phyloP scores from a whole-genome alignment of 2,113 vertebrate species.

The Trematocara stigmaticum region DNA sequence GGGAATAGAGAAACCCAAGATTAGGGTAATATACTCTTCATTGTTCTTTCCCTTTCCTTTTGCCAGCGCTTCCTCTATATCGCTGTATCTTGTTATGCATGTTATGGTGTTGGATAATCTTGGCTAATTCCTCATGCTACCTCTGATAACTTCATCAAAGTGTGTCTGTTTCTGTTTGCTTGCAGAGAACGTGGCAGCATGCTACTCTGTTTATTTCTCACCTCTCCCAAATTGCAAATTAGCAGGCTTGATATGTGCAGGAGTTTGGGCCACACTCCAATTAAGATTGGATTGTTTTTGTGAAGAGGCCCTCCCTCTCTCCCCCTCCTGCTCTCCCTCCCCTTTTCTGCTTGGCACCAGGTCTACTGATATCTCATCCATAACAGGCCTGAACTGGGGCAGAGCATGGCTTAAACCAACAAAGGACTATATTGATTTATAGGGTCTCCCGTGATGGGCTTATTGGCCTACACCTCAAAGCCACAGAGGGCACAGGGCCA shows the following conservation, averaged over 20 bases:
- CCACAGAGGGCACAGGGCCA: conserved; percentile 50
- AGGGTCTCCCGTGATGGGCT: conserved; percentile 59
- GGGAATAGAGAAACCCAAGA: conserved; percentile 41
- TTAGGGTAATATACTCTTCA: conserved; percentile 54
- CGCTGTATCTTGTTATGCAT: conserved; percentile 41
- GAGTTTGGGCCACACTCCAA: conserved; percentile 44
- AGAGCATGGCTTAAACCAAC: conserved; percentile 60
- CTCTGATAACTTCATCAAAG: conserved; percentile 52
- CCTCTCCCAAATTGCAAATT: conserved; percentile 51
- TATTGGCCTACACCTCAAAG: conserved; percentile 64
- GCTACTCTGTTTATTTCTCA: conserved; percentile 18
- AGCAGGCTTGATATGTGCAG: conserved; percentile 19
- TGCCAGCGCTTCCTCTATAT: not conserved
- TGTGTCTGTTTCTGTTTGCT: not conserved
- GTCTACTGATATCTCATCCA: conserved; percentile 62
- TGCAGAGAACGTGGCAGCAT: not conserved
- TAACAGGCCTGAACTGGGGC: conserved; percentile 54
- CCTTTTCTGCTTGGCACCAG: conserved; percentile 39
- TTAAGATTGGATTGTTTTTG: conserved; percentile 40
- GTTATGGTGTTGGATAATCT: conserved; percentile 39
- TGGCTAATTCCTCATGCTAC: conserved; percentile 41
- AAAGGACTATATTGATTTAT: conserved; percentile 69
- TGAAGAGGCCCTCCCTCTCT: not conserved
- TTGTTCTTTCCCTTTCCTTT: conserved; percentile 30
- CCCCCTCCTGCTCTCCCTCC: not conserved